phyloP scores from a whole-genome alignment of 2,113 vertebrate species.

The Ameiurus melas region DNA sequence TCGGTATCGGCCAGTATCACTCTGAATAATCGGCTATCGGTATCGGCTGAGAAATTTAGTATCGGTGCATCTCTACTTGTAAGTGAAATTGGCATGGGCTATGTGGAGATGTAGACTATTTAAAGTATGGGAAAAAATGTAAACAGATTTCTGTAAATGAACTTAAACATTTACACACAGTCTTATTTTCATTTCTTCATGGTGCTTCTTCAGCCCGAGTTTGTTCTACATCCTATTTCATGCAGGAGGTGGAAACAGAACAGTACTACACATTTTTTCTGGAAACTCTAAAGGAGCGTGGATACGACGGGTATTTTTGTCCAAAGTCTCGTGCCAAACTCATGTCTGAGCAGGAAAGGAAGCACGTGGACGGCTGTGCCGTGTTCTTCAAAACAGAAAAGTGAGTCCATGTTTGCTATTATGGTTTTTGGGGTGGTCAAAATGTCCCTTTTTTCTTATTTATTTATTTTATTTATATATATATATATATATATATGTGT shows the following conservation, averaged over 20 bases:
- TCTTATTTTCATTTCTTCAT: not conserved
- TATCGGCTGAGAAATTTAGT: too few relatives aligned
- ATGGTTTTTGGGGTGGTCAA: not conserved
- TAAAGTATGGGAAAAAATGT: not conserved
- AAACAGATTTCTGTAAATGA: not conserved
- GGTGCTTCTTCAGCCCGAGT: not conserved
- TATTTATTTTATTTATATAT: too few relatives aligned
- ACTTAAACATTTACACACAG: not conserved
- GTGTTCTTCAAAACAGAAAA: slow-evolving; percentile 98
- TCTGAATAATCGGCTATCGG: too few relatives aligned
- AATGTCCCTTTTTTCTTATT: too few relatives aligned
- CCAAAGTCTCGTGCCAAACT: slow-evolving; percentile 99
- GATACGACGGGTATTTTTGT: slow-evolving; percentile 97
- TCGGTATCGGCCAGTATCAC: too few relatives aligned
- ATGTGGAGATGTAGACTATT: not conserved
- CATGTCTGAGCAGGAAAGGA: slow-evolving; percentile 95
- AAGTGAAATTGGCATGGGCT: not conserved
- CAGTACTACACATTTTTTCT: slow-evolving; percentile 97
- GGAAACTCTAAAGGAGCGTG: slow-evolving; percentile 91
- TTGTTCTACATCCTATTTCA: not conserved
- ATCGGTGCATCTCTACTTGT: too few relatives aligned
- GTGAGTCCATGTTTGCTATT: slow-evolving; percentile 67
- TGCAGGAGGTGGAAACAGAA: slow-evolving; percentile 98
- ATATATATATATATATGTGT: too few relatives aligned
- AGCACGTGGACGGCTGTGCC: slow-evolving; percentile 97